A percentile compares a stretch with the other conserved stretches of the same genome.
These are phyloP conservation scores for Corbicula japonica DNA, from an alignment of 2,888 invertebrate genomes.

Conservation along the genomic window DNA sequence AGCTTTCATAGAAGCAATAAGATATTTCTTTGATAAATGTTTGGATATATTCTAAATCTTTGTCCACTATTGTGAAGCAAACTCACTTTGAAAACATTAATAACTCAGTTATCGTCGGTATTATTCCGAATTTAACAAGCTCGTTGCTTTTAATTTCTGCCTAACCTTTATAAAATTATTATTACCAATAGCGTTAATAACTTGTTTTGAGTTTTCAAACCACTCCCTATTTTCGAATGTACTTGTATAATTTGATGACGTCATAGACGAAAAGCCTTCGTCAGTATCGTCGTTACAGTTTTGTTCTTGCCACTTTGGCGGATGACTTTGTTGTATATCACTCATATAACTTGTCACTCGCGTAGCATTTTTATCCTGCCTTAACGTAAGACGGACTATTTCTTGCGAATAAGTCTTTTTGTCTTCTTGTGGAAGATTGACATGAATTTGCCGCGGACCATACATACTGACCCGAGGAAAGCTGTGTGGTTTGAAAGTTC, in stretches of 20 bases:
- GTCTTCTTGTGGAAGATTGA: constrained; percentile 66
- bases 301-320: constrained; percentile 12
- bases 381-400: constrained; percentile 72
- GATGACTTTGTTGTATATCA: constrained; percentile 64
- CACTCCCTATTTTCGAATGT: constrained; percentile 26
- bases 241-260: constrained; percentile 10
- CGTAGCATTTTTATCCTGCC: constrained; percentile 75
- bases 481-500: constrained; percentile 19
- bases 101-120: too few species aligned
- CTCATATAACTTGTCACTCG: constrained; percentile 78
- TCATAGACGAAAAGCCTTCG: background rate
- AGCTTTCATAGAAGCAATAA: too few species aligned
- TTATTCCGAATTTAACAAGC: too few species aligned
- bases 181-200: constrained; percentile 44
- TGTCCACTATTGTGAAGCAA: too few species aligned
- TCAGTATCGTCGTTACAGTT: background rate
- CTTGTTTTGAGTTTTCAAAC: constrained; percentile 41
- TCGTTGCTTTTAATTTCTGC: constrained; percentile 38
- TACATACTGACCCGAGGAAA: constrained; percentile 44
- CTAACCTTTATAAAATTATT: constrained; percentile 53
- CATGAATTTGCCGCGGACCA: constrained; percentile 57
- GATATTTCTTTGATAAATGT: too few species aligned
- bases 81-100: too few species aligned
- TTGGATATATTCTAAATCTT: too few species aligned
- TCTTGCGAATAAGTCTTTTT: constrained; percentile 62